Base-by-base conservation (phyloP, 2,888 invertebrate species). In the Hofmannophila pseudospretella region DNA sequence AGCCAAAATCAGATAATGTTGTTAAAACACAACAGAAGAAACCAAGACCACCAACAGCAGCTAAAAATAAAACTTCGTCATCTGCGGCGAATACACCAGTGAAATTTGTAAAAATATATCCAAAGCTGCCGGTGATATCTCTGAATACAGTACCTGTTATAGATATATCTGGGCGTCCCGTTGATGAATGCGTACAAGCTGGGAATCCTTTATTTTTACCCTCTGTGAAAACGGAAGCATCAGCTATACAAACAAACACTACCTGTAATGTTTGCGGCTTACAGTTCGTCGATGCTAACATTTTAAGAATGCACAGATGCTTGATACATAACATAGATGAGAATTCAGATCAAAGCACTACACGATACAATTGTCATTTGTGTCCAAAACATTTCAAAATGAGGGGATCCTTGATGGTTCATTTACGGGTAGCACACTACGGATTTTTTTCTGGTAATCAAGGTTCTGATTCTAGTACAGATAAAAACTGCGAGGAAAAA, bases 301-400 rank as follows among this genome's bases (percentile, higher is more conserved):
- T 94, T 48, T 74, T 94, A 34, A 89, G 89, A 58, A 90, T 94
- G 89, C 95, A 95, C 58, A 90, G 90, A 59, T 92, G 92, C 57
- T 67, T 95, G 36, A 89, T 94, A 33, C 95, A 93, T 58, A 88
- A 82, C 47, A 67, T 77, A 49, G 79, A 78, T 37, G 78, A 78
- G 41, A 70, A 69, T 47, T 51, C 66, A 10, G 67, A 66, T 42
- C 70, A 75, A 50, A 63, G 51, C 27, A 51, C 72, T 44, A 88
- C 88, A 14, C 80, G 84, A 51, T 91, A 91, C 58, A 88, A 91
- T 39, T 95, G 95, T 59, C 93, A 94, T 62, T 77, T 94, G 39
- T 95, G 95, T 61, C 88, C 92, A 0, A 94, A 94, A 72, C 88
- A 90, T 40, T 95, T 95, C 58, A 94, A 93, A 73, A 94, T 94